Evolutionary conservation across 2,888 invertebrate genomes (phyloP).

Genomic region (Trichogramma evanescens): DNA sequence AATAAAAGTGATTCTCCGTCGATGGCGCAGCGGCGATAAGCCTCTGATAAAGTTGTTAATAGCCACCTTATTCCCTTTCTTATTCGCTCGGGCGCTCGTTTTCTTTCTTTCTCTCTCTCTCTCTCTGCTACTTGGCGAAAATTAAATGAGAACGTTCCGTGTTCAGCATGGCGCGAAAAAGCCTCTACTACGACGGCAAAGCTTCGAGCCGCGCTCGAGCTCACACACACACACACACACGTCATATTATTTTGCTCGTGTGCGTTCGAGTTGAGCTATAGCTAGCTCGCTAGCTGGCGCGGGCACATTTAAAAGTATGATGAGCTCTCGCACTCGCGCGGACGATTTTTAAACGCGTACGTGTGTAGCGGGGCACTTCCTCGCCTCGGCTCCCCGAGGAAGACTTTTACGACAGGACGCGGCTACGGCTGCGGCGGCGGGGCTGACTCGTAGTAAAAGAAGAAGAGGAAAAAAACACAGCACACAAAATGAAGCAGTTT

Average conservation of each 20-base stretch:
- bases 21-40: conserved; percentile 3
- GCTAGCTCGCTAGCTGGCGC: conserved; percentile 6
- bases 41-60: conserved; percentile 18
- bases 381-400: neutral
- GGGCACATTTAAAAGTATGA: conserved; percentile 22
- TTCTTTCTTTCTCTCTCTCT: conserved; percentile 1
- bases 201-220: neutral
- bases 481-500: conserved; percentile 25
- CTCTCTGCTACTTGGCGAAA: neutral
- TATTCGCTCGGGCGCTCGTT: neutral
- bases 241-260: too few relatives aligned
- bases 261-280: neutral
- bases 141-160: conserved; percentile 4
- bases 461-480: conserved; percentile 6
- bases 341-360: conserved; percentile 9
- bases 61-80: neutral
- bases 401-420: conserved; percentile 24
- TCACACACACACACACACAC: too few relatives aligned
- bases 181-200: neutral
- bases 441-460: too few relatives aligned
- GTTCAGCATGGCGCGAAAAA: neutral
- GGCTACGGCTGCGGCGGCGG: too few relatives aligned
- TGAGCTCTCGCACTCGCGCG: conserved; percentile 8
- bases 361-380: too few relatives aligned
- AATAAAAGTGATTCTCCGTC: too few relatives aligned